These are phyloP conservation scores for Amitus sp. DNA, from an alignment of 2,888 invertebrate species.

Conservation along the genomic window DNA sequence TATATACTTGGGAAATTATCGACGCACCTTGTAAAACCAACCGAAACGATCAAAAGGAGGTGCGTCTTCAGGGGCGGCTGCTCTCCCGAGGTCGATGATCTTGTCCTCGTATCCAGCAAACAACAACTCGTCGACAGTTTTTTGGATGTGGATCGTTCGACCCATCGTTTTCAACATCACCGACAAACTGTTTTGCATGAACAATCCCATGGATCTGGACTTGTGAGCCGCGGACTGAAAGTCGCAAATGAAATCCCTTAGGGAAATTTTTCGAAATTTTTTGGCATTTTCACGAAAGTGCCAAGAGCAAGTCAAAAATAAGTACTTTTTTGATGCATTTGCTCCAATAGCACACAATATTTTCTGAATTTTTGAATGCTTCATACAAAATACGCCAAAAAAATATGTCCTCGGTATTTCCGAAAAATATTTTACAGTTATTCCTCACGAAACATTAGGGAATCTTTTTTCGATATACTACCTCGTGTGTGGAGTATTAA, in stretches of 20 bases:
- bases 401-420: too few relatives aligned
- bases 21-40: conserved; percentile 79
- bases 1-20: conserved; percentile 38
- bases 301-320: too few relatives aligned
- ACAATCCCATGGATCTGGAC: conserved; percentile 70
- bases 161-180: conserved; percentile 70
- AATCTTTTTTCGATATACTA: too few relatives aligned
- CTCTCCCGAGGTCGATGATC: conserved; percentile 74
- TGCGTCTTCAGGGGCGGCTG: conserved; percentile 68
- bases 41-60: conserved; percentile 82
- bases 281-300: too few relatives aligned
- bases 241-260: too few relatives aligned
- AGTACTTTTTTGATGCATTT: too few relatives aligned
- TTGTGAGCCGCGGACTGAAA: conserved; percentile 70
- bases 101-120: conserved; percentile 85
- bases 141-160: conserved; percentile 70
- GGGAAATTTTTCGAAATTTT: too few relatives aligned
- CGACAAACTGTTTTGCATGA: conserved; percentile 72
- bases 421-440: too few relatives aligned
- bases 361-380: background rate
- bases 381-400: too few relatives aligned
- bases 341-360: too few relatives aligned
- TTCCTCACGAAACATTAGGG: too few relatives aligned
- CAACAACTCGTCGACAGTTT: conserved; percentile 75
- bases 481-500: too few relatives aligned